Conservation (phyloP, 2,888 invertebrate genomes). For the Melipona bicolor region DNA sequence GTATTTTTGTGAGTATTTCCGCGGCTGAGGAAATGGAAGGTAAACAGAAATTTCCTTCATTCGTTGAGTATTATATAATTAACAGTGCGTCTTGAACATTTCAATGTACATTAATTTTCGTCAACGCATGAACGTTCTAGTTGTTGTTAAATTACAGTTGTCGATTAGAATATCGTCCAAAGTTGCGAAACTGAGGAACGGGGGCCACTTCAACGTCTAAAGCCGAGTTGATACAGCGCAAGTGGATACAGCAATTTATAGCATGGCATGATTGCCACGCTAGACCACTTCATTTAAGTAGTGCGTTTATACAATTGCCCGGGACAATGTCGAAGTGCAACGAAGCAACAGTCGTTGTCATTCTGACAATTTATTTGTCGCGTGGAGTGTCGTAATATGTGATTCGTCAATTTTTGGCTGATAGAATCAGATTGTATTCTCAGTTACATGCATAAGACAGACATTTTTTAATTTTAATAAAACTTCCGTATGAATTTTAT, state of each 20-base stretch:
- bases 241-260: constrained; percentile 21
- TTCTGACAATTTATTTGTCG: not conserved
- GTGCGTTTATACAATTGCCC: not conserved
- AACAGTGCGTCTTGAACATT: not conserved
- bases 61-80: not conserved
- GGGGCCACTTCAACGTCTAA: not conserved
- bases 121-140: not conserved
- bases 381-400: not conserved
- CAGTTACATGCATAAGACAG: too few species aligned
- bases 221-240: constrained; percentile 1
- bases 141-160: not conserved
- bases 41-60: not conserved
- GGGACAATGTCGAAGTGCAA: not conserved
- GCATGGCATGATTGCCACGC: not conserved
- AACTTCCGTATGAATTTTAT: too few species aligned
- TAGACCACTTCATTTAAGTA: constrained; percentile 24
- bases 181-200: not conserved
- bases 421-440: too few species aligned
- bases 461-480: too few species aligned
- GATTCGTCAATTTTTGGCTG: too few species aligned
- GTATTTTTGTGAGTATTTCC: too few species aligned
- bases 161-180: not conserved
- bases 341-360: not conserved
- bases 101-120: not conserved
- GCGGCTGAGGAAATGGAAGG: not conserved